A percentile compares a stretch with the other conserved stretches of the same genome.
phyloP scores from a whole-genome alignment of 2,797 vertebrate species.

The Delichon dasypus region DNA sequence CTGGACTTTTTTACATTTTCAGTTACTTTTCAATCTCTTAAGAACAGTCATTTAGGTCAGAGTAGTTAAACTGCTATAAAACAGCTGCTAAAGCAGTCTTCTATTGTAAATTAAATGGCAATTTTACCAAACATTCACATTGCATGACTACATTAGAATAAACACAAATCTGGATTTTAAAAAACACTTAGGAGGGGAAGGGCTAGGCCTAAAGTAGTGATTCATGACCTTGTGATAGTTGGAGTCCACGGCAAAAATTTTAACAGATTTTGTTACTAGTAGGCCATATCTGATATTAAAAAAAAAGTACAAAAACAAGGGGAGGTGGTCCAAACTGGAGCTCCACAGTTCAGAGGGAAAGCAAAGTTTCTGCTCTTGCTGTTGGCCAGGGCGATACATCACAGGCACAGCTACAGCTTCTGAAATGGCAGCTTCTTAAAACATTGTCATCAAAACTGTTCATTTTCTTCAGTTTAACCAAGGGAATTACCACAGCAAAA shows the following conservation, averaged over 20 bases:
- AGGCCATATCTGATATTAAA: neutral
- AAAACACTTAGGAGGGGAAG: neutral
- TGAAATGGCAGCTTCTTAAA: neutral
- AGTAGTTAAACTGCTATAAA: slow-evolving; percentile 42
- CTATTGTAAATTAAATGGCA: slow-evolving; percentile 7
- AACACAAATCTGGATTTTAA: neutral
- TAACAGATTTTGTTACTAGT: neutral
- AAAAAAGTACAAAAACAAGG: neutral
- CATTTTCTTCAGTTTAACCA: neutral
- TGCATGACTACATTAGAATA: neutral
- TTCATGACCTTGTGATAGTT: neutral
- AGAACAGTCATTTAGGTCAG: neutral
- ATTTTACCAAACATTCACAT: neutral
- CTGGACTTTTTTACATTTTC: slow-evolving; percentile 33
- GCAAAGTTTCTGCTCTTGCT: neutral
- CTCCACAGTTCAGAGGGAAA: neutral
- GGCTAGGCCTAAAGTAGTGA: neutral
- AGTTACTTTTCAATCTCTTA: slow-evolving; percentile 40
- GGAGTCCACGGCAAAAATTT: neutral
- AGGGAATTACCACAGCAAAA: neutral
- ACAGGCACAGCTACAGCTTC: neutral
- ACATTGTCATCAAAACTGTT: neutral
- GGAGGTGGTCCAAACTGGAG: neutral
- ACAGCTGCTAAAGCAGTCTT: slow-evolving; percentile 22
- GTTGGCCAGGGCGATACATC: neutral